Conservation (phyloP, 2,113 vertebrate genomes). For the Melierax canorus region DNA sequence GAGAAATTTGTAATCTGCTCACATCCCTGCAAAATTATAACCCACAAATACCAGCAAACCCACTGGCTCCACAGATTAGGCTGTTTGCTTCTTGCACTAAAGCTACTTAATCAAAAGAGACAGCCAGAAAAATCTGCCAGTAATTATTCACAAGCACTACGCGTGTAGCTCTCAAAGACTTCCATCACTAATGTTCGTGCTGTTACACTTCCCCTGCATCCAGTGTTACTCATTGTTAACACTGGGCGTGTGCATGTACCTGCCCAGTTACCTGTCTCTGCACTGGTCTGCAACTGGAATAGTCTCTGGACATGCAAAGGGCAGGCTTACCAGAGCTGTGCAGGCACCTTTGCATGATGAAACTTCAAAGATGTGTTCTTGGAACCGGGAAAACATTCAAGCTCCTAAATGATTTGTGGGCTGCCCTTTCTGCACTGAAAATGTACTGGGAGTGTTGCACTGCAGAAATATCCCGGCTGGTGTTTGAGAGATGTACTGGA, state of each 20-base stretch:
- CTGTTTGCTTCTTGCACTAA: background rate
- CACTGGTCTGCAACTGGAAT: rapidly evolving
- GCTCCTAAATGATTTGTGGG: background rate
- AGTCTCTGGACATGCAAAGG: rapidly evolving
- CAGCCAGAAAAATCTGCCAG: background rate
- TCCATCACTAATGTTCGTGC: rapidly evolving
- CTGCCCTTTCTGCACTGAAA: background rate
- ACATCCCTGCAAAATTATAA: background rate
- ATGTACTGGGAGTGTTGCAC: rapidly evolving
- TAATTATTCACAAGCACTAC: too few relatives aligned
- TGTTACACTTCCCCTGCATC: rapidly evolving
- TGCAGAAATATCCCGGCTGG: background rate
- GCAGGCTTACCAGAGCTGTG: background rate
- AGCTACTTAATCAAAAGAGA: background rate
- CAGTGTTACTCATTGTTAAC: rapidly evolving
- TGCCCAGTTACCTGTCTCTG: background rate
- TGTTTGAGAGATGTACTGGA: too few relatives aligned
- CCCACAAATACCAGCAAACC: background rate
- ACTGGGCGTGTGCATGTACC: rapidly evolving
- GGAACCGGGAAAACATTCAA: too few relatives aligned
- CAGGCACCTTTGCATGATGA: rapidly evolving
- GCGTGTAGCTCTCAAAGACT: rapidly evolving
- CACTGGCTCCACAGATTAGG: background rate
- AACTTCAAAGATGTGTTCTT: rapidly evolving
- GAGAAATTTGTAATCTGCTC: background rate